Conservation (phyloP, 2,888 invertebrate genomes). For the Parnassius smintheus region DNA sequence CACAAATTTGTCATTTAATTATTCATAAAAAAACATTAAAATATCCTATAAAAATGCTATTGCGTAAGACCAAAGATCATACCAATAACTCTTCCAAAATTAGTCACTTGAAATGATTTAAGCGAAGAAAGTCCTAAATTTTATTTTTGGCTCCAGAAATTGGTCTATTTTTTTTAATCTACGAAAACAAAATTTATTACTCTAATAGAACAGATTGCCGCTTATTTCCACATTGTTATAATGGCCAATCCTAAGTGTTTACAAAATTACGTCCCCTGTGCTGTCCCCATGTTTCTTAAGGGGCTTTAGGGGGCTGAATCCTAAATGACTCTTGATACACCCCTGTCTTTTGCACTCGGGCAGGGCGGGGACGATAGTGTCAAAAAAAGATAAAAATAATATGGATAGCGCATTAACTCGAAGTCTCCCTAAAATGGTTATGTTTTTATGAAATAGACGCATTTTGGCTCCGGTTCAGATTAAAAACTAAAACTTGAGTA, state of each 20-base stretch:
- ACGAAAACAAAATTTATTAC: slow-evolving; percentile 22
- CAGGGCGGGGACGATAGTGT: slow-evolving; percentile 75
- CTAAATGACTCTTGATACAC: slow-evolving; percentile 72
- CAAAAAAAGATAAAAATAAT: slow-evolving; percentile 81
- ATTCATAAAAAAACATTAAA: too few relatives aligned
- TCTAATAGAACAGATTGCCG: slow-evolving; percentile 29
- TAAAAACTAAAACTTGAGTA: too few relatives aligned
- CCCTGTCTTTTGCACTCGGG: slow-evolving; percentile 68
- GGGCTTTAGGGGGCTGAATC: slow-evolving; percentile 57
- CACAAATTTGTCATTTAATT: too few relatives aligned
- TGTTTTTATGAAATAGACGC: too few relatives aligned
- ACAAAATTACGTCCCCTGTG: slow-evolving; percentile 19
- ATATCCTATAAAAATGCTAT: too few relatives aligned
- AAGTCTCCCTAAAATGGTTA: slow-evolving; percentile 36
- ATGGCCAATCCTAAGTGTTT: slow-evolving; percentile 23
- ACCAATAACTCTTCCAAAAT: too few relatives aligned
- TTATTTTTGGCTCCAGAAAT: slow-evolving; percentile 15
- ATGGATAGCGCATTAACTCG: slow-evolving; percentile 68
- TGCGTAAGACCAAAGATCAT: too few relatives aligned
- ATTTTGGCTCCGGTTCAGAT: too few relatives aligned
- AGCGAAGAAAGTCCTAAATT: too few relatives aligned
- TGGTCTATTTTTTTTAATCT: neutral
- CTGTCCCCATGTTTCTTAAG: slow-evolving; percentile 63
- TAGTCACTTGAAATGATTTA: too few relatives aligned
- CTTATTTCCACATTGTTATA: slow-evolving; percentile 40